Percentiles rank a stretch among this genome's conserved stretches.
Evolutionary conservation across 2,888 invertebrate species (phyloP).

Genomic region (Zele albiditarsus): DNA sequence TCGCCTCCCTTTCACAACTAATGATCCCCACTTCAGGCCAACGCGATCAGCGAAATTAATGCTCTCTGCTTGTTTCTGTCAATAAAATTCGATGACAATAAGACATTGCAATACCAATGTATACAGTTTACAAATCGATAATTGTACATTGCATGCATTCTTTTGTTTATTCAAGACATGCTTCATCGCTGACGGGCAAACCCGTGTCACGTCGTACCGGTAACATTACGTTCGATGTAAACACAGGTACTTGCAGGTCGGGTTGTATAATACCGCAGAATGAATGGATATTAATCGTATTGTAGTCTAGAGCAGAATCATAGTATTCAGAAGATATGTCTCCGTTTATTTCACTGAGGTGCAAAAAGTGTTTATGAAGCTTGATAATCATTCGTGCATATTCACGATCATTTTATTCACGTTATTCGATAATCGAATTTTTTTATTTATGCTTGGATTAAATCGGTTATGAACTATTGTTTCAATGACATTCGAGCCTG

Average conservation of each 20-base stretch:
- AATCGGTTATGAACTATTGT: no score
- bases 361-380: not conserved
- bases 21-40: slow-evolving; percentile 38
- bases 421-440: not conserved
- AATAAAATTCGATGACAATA: slow-evolving; percentile 27
- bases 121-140: not conserved
- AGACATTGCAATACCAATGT: not conserved
- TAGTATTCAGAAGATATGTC: not conserved
- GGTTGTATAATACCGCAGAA: not conserved
- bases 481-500: no score
- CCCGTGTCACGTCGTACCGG: not conserved
- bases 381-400: not conserved
- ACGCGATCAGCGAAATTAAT: not conserved
- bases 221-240: not conserved
- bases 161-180: not conserved
- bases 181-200: not conserved
- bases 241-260: not conserved
- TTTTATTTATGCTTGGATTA: not conserved
- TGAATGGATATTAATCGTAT: not conserved
- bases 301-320: not conserved
- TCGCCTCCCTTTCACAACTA: not conserved
- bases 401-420: not conserved
- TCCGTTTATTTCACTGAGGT: not conserved
- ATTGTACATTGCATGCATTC: not conserved
- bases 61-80: slow-evolving; percentile 44